Conservation (phyloP, 2,888 invertebrate species). For the Siphonodentalium dalli region DNA sequence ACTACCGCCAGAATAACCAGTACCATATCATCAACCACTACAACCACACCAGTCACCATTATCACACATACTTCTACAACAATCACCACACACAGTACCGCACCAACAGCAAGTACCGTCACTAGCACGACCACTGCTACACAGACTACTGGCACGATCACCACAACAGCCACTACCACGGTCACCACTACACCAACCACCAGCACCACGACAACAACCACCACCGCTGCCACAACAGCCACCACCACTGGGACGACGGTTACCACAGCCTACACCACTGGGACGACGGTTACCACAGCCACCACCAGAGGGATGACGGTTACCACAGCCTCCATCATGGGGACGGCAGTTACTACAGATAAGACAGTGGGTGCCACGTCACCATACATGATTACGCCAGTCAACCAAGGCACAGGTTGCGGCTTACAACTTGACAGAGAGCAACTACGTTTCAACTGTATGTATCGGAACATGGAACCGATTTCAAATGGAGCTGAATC, state of each 20-base stretch:
- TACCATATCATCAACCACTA: slow-evolving; percentile 7
- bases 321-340: background rate
- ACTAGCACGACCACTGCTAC: background rate
- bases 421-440: no score
- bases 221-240: background rate
- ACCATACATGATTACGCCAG: no score
- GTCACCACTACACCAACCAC: background rate
- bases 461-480: no score
- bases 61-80: background rate
- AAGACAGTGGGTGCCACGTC: no score
- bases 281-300: slow-evolving; percentile 2
- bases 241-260: background rate
- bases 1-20: slow-evolving; percentile 9
- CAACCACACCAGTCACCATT: slow-evolving; percentile 1
- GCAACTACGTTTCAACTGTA: no score
- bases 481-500: no score
- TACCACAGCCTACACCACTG: slow-evolving; percentile 1
- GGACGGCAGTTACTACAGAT: background rate
- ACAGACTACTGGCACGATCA: background rate
- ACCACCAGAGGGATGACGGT: slow-evolving; percentile 1
- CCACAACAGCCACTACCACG: background rate
- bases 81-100: slow-evolving; percentile 2
- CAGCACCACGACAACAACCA: background rate
- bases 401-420: no score
- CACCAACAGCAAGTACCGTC: background rate